phyloP scores from a whole-genome alignment of 2,888 invertebrate genomes.

The Aporophyla nigra region DNA sequence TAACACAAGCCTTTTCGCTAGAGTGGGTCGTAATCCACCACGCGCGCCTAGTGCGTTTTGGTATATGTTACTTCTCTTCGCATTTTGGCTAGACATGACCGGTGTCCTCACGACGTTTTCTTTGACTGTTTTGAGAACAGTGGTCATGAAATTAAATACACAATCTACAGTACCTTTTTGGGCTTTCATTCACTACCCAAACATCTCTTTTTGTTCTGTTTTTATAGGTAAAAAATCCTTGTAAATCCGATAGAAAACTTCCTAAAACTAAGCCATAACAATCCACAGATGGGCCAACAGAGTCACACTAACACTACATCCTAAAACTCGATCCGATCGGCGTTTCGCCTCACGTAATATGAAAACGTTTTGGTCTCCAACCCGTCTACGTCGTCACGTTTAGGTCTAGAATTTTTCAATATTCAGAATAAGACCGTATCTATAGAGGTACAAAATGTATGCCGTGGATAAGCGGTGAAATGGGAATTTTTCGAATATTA shows the following conservation, averaged over 20 bases:
- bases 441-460: slow-evolving; percentile 55
- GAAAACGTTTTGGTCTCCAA: slow-evolving; percentile 71
- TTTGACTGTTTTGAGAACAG: too few relatives aligned
- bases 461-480: slow-evolving; percentile 62
- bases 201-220: too few relatives aligned
- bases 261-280: slow-evolving; percentile 1
- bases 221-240: neutral
- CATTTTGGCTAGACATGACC: neutral
- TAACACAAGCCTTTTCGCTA: too few relatives aligned
- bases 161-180: too few relatives aligned
- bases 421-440: slow-evolving; percentile 76
- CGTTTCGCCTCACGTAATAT: slow-evolving; percentile 69
- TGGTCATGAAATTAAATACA: too few relatives aligned
- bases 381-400: slow-evolving; percentile 76
- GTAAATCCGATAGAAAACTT: neutral
- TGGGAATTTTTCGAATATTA: slow-evolving; percentile 73
- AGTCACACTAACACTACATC: slow-evolving; percentile 16
- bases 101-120: too few relatives aligned
- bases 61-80: neutral
- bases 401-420: slow-evolving; percentile 80
- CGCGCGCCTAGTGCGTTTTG: neutral
- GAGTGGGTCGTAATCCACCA: neutral
- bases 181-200: too few relatives aligned
- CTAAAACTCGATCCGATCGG: slow-evolving; percentile 45
- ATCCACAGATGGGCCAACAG: slow-evolving; percentile 20